Conservation (phyloP, 2,888 invertebrate genomes). For the Peribatodes rhomboidaria region DNA sequence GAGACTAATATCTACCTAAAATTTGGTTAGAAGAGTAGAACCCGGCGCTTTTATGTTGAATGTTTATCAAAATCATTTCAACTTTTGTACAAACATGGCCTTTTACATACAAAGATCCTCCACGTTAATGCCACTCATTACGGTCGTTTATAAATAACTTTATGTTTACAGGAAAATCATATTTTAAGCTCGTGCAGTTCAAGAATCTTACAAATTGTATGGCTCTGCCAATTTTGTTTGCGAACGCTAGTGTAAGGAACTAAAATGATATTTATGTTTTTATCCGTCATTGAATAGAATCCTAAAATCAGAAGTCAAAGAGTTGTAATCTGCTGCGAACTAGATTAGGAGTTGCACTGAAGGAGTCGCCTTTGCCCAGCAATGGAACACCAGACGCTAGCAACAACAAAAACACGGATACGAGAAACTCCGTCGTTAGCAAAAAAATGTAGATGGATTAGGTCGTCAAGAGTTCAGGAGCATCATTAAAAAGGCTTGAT, state of each 20-base stretch:
- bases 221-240: constrained; percentile 23
- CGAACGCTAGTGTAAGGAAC: constrained; percentile 1
- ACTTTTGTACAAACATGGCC: constrained; percentile 18
- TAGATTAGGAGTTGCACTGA: not conserved
- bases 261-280: constrained; percentile 1
- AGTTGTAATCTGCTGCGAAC: not conserved
- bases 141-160: constrained; percentile 43
- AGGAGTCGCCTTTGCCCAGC: no score
- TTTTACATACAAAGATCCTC: constrained; percentile 34
- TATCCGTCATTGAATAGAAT: not conserved
- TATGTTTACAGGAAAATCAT: constrained; percentile 44
- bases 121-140: constrained; percentile 41
- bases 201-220: constrained; percentile 21
- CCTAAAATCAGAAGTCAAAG: not conserved
- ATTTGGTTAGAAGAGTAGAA: no score
- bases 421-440: no score
- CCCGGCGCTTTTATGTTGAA: not conserved
- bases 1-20: no score
- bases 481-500: no score
- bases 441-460: no score
- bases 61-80: not conserved
- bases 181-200: constrained; percentile 29
- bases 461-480: no score
- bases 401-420: no score
- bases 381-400: no score